Conservation (phyloP, 2,113 vertebrate genomes). For the Peromyscus leucopus region DNA sequence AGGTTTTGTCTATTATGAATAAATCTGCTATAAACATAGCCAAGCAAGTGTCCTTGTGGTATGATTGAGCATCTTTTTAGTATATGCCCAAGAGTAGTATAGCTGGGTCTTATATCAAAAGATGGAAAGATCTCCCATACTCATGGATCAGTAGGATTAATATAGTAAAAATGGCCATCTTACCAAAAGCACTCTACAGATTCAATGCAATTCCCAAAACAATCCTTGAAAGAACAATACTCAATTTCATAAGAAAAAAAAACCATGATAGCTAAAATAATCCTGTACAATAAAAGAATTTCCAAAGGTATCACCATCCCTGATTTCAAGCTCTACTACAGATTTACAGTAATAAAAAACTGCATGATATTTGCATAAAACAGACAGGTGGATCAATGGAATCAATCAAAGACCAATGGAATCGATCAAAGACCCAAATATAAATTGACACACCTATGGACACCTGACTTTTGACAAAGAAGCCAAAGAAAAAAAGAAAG, state of each 20-base stretch:
- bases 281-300: not conserved
- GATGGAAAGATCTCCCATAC: not conserved
- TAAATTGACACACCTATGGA: not conserved
- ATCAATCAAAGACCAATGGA: not conserved
- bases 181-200: not conserved
- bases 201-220: not conserved
- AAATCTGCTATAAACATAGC: not conserved
- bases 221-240: not conserved
- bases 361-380: not conserved
- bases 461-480: not conserved
- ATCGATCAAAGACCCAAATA: not conserved
- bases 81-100: not conserved
- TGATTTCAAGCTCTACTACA: not conserved
- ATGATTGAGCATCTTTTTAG: not conserved
- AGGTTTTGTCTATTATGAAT: not conserved
- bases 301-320: not conserved
- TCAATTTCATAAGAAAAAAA: not conserved
- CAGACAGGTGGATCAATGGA: not conserved
- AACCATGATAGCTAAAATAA: not conserved
- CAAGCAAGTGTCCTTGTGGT: not conserved
- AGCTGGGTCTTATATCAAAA: not conserved
- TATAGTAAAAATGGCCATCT: not conserved
- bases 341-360: not conserved
- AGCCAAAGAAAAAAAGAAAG: not conserved
- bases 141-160: not conserved